A percentile compares a stretch with the other conserved stretches of the same genome.
These are phyloP conservation scores for Polyergus mexicanus DNA, from an alignment of 1,140 invertebrate species.

Conservation along the genomic window DNA sequence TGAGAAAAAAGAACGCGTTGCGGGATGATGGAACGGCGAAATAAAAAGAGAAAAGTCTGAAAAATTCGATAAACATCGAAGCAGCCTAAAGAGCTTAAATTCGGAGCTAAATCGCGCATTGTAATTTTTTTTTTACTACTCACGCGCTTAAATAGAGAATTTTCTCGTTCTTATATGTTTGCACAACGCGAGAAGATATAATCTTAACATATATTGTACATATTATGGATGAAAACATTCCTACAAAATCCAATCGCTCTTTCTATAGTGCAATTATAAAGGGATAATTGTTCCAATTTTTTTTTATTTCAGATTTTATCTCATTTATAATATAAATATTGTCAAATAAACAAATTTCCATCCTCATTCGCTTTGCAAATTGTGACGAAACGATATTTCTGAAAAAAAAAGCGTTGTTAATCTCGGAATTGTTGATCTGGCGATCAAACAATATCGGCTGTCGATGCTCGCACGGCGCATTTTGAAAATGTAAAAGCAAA, in stretches of 20 bases:
- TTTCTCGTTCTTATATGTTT: neutral
- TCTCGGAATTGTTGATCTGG: conserved; percentile 51
- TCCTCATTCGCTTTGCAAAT: conserved; percentile 42
- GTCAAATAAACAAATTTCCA: conserved; percentile 25
- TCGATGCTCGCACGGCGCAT: conserved; percentile 55
- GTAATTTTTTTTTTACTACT: conserved; percentile 24
- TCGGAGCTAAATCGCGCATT: conserved; percentile 55
- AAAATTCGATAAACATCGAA: conserved; percentile 80
- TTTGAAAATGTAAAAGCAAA: conserved; percentile 71
- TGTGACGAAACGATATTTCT: conserved; percentile 27
- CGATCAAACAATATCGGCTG: conserved; percentile 59
- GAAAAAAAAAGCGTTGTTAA: conserved; percentile 41
- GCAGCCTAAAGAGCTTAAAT: conserved; percentile 68
- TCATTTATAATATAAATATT: conserved; percentile 36
- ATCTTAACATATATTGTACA: conserved; percentile 35
- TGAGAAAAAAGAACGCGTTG: conserved; percentile 70
- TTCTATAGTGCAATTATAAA: neutral
- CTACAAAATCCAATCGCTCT: conserved; percentile 6
- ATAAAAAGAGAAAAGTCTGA: conserved; percentile 72
- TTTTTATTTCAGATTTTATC: conserved; percentile 21
- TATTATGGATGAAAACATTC: neutral
- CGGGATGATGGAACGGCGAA: conserved; percentile 66
- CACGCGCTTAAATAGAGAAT: neutral
- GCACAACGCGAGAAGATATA: neutral
- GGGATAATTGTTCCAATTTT: neutral